These are phyloP conservation scores for Philopotamus ludificatus DNA, from an alignment of 1,140 invertebrate genomes.

Conservation along the genomic window DNA sequence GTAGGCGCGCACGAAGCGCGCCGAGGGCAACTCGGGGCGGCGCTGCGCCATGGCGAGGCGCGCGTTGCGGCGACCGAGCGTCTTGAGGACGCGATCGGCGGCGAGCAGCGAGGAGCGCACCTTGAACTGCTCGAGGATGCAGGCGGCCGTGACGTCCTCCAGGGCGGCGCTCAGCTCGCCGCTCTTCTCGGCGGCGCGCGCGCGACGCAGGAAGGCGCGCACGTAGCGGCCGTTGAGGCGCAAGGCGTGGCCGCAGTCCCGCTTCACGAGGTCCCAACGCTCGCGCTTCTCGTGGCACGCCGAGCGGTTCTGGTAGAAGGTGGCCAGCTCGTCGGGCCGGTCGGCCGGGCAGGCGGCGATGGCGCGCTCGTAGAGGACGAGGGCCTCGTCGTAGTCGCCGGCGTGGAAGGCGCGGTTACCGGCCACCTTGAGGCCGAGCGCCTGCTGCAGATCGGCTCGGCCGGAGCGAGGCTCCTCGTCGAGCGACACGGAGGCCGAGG, in stretches of 20 bases:
- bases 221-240: constrained; percentile 84
- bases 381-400: constrained; percentile 85
- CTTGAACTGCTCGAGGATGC: constrained; percentile 85
- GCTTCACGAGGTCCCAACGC: constrained; percentile 80
- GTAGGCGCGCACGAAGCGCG: constrained; percentile 81
- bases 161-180: constrained; percentile 77
- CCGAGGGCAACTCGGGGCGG: constrained; percentile 74
- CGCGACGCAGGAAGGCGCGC: constrained; percentile 83
- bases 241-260: constrained; percentile 84
- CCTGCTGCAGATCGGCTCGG: constrained; percentile 65
- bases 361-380: constrained; percentile 83
- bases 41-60: constrained; percentile 67
- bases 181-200: constrained; percentile 77
- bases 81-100: constrained; percentile 87
- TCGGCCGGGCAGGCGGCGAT: constrained; percentile 80
- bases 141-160: constrained; percentile 90
- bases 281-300: constrained; percentile 92
- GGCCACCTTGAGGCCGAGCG: constrained; percentile 76
- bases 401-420: constrained; percentile 87
- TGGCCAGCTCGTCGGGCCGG: constrained; percentile 73
- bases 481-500: constrained; percentile 44
- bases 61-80: constrained; percentile 68
- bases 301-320: constrained; percentile 94
- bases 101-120: constrained; percentile 74
- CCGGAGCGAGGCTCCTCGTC: constrained; percentile 50